Evolutionary conservation across 2,888 invertebrate genomes (phyloP), one percentile per base, ranked within the genome.

Genomic region (Scrobipalpa atriplicella): DNA sequence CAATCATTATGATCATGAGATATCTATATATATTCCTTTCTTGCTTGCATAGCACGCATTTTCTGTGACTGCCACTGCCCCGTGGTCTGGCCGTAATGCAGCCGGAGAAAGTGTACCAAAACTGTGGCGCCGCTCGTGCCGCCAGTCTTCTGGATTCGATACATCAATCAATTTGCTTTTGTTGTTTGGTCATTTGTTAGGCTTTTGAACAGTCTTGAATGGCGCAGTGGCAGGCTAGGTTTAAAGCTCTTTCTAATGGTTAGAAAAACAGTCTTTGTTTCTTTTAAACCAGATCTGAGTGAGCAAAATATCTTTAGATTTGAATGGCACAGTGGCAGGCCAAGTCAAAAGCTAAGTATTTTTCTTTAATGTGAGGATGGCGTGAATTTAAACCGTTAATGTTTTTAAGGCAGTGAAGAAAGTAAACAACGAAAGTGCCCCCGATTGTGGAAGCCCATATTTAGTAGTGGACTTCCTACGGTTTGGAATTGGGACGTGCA

Each of bases 71-170:
- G 29, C 5, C 2, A 29, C 2, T 29, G 29, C 29, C 29, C 29
- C 29, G 29, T 29, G 29, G 29, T 5, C 29, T 3, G 29, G 29
- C 29, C 29, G 16, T 47, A 47, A 47, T 16, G n/a, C 43, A 43
- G 43, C 43, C 47, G 47, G 47, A n/a, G 47, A 47, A 47, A 47
- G 47, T 47, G 47, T 47, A 47, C n/a, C 47, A 5, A 16, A 47
- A 47, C 47, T 43, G 13, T 10, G 21, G n/a, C n/a, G 47, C 11
- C 47, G 21, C 21, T 2, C 54, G 54, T 56, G 54, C 54, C 54
- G 54, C 9, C 54, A 54, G 19, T 29, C 54, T 56, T 56, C 54
- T 21, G 54, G 21, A 56, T 56, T 56, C 21, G 21, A 56, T 13
- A 21, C 54, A 21, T 56, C 54, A 56, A 56, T 56, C 54, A 29